Percentiles rank a stretch among this genome's conserved stretches.
Conservation (phyloP, 1,140 invertebrate species). For the Drosophila pectinifera region DNA sequence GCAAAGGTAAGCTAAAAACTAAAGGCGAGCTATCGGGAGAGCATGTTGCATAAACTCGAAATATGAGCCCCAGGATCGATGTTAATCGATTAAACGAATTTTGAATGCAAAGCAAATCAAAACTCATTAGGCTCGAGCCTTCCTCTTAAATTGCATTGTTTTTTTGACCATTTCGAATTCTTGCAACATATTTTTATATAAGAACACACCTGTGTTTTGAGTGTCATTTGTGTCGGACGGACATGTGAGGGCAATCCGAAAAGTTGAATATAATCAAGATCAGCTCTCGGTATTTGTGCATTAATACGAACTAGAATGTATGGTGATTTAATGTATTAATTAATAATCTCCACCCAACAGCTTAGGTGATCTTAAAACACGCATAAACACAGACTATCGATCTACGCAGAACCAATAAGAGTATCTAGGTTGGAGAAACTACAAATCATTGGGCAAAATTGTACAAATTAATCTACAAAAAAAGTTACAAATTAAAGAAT, state of each 20-base stretch:
- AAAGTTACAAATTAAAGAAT: neutral
- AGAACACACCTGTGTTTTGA: constrained; percentile 39
- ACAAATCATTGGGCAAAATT: too few species aligned
- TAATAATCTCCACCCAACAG: neutral
- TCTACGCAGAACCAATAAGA: neutral
- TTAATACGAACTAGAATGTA: neutral
- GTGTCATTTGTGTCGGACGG: constrained; percentile 41
- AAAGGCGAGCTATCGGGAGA: neutral
- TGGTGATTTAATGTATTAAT: too few species aligned
- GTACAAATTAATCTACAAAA: neutral
- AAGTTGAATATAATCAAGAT: constrained; percentile 28
- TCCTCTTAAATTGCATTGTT: constrained; percentile 14
- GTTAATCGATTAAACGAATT: neutral
- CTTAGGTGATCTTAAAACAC: neutral
- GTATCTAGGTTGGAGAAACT: too few species aligned
- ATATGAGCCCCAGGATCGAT: too few species aligned
- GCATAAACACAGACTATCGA: too few species aligned
- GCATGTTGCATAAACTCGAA: too few species aligned
- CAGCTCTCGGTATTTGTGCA: constrained; percentile 9
- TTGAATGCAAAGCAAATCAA: neutral
- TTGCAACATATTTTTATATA: constrained; percentile 38
- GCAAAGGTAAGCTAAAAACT: neutral
- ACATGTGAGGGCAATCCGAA: constrained; percentile 26
- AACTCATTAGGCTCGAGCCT: constrained; percentile 26
- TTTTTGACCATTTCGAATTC: constrained; percentile 10